Evolutionary conservation across 1,140 invertebrate genomes (phyloP), one percentile per base, ranked within the genome.

Genomic region (Bicyclus anynana): DNA sequence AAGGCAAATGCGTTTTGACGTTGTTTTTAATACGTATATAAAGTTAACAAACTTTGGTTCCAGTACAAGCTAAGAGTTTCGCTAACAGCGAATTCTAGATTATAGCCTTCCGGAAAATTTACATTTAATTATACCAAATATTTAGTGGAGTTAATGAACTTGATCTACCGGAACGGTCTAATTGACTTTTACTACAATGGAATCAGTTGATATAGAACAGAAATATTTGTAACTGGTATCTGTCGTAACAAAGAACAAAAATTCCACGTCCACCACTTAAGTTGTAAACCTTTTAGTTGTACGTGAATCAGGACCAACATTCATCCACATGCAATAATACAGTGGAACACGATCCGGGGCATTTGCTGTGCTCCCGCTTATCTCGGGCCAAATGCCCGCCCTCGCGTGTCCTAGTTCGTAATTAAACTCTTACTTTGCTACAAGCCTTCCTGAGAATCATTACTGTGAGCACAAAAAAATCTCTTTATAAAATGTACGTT

Each of bases 371-470:
- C 29, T 57, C 40, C 29, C 26, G 48, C 46, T 44, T 57, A 49
- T 29, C 40, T 44, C 48, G 37, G 16, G 21, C 18, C 21, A 12
- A 49, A 50, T 33, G 37, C 37, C 35, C 54, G 46, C 46, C 46
- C 18, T 57, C 48, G 37, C 27, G 37, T 51, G 55, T 57, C 55
- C 55, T 57, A 51, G 20, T 57, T 57, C n/a, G 26, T 57, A 51
- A 57, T 57, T 57, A 51, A 50, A 50, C 46, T 44, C 55, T 57
- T 50, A 57, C 37, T 57, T 42, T 27, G 48, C 46, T 51, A 29
- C 14, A 42, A 57, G 21, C 40, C 33, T 42, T 27, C 48, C 26
- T 33, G 26, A 50, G 55, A 54, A 54, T 50, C 35, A 44, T 44
- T 44, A 44, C 16, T 44, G 20, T 10, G 40, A 44, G 40, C 1